Percentiles rank a stretch among this genome's conserved stretches.
Evolutionary conservation across 2,113 vertebrate species (phyloP).

Genomic region (Oxygymnocypris stewartii): DNA sequence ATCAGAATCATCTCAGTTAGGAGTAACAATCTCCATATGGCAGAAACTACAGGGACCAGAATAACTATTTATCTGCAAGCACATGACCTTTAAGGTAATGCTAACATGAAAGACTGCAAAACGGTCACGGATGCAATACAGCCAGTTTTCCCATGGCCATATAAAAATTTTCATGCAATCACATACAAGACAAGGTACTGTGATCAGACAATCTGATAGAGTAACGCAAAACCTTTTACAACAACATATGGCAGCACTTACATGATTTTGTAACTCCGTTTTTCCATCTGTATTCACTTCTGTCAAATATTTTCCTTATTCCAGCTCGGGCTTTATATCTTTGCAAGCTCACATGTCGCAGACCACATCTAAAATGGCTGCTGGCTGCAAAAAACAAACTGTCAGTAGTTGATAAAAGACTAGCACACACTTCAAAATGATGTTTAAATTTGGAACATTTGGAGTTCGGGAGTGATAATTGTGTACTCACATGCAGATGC

Average conservation of each 20-base stretch:
- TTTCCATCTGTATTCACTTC: conserved; percentile 66
- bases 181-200: conserved; percentile 30
- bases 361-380: conserved; percentile 49
- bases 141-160: conserved; percentile 29
- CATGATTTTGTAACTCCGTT: conserved; percentile 57
- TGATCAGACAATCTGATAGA: conserved; percentile 12
- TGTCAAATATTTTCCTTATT: conserved; percentile 49
- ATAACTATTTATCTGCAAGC: background rate
- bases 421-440: conserved; percentile 51
- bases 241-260: conserved; percentile 69
- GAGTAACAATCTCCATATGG: background rate
- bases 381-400: conserved; percentile 5
- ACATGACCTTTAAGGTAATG: conserved; percentile 8
- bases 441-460: conserved; percentile 53
- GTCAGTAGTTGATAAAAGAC: conserved; percentile 49
- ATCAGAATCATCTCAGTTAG: background rate
- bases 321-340: conserved; percentile 43
- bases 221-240: conserved; percentile 47
- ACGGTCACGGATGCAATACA: conserved; percentile 23
- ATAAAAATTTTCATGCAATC: conserved; percentile 50
- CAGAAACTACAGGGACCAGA: background rate
- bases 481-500: background rate
- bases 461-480: conserved; percentile 9
- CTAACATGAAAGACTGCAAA: conserved; percentile 16
- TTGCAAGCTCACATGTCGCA: conserved; percentile 35